A percentile compares a stretch with the other conserved stretches of the same genome.
These are phyloP conservation scores for Eristalis pertinax DNA, from an alignment of 2,888 invertebrate genomes.

Conservation along the genomic window DNA sequence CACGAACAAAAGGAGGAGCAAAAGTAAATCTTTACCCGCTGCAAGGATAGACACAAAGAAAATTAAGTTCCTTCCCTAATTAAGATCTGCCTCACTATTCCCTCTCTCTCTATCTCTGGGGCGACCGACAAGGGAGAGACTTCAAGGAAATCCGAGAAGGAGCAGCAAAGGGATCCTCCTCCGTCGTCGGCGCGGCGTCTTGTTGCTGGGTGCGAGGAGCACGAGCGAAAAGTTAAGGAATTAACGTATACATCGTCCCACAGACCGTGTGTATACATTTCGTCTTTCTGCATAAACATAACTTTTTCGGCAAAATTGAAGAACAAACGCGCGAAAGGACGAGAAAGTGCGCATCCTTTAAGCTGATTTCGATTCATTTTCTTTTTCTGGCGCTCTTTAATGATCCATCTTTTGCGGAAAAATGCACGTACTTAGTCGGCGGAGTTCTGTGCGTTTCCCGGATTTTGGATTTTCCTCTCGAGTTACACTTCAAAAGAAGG, in stretches of 20 bases:
- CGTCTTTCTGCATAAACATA: slow-evolving; percentile 40
- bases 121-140: neutral
- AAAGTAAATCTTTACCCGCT: slow-evolving; percentile 69
- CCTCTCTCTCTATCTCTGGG: neutral
- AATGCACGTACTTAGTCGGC: slow-evolving; percentile 32
- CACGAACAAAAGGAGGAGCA: slow-evolving; percentile 53
- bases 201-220: slow-evolving; percentile 20
- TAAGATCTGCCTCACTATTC: slow-evolving; percentile 53
- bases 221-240: slow-evolving; percentile 43
- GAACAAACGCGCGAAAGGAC: neutral
- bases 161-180: neutral
- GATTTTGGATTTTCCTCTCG: slow-evolving; percentile 56
- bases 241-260: slow-evolving; percentile 35
- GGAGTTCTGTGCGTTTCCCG: slow-evolving; percentile 16
- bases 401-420: slow-evolving; percentile 22
- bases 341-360: slow-evolving; percentile 27
- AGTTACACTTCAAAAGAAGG: slow-evolving; percentile 27
- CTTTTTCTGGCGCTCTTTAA: neutral
- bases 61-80: slow-evolving; percentile 69
- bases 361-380: slow-evolving; percentile 60
- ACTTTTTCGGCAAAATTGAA: slow-evolving; percentile 6
- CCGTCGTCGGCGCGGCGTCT: neutral
- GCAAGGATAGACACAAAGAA: slow-evolving; percentile 66
- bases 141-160: neutral
- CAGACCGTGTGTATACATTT: slow-evolving; percentile 28